phyloP scores from a whole-genome alignment of 2,888 invertebrate species.

The Globia sparganii region DNA sequence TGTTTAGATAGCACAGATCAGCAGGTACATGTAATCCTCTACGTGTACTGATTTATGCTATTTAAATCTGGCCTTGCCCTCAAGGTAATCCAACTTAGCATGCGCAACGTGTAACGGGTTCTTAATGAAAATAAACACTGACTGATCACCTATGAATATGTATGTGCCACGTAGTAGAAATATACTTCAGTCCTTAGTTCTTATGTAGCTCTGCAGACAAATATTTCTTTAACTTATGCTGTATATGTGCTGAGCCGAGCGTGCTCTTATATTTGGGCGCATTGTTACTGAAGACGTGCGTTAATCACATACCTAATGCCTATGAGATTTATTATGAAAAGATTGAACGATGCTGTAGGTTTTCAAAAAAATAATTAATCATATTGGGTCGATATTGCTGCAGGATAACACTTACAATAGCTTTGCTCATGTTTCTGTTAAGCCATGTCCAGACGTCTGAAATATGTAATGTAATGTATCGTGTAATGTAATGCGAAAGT shows the following conservation, averaged over 20 bases:
- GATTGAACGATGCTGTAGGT: not conserved
- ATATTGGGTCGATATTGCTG: not conserved
- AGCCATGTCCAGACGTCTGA: not conserved
- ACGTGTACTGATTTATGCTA: not conserved
- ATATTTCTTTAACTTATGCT: not conserved
- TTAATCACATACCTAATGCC: not conserved
- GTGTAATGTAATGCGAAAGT: not conserved
- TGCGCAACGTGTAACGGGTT: slow-evolving; percentile 9
- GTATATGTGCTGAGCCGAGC: not conserved
- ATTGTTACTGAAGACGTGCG: not conserved
- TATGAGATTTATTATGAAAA: not conserved
- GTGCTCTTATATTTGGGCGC: not conserved
- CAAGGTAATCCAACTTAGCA: slow-evolving; percentile 1
- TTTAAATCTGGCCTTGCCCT: not conserved
- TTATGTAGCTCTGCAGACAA: not conserved
- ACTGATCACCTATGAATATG: slow-evolving; percentile 5
- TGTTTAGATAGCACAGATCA: not conserved
- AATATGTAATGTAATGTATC: no score
- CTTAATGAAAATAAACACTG: slow-evolving; percentile 19
- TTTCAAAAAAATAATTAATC: not conserved
- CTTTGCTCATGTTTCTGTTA: not conserved
- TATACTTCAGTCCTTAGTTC: not conserved
- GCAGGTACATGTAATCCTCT: not conserved
- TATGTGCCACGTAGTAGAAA: not conserved
- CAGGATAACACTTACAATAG: not conserved